Evolutionary conservation across 2,797 vertebrate genomes (phyloP), one percentile per base, ranked within the genome.

Genomic region (Helarctos malayanus): DNA sequence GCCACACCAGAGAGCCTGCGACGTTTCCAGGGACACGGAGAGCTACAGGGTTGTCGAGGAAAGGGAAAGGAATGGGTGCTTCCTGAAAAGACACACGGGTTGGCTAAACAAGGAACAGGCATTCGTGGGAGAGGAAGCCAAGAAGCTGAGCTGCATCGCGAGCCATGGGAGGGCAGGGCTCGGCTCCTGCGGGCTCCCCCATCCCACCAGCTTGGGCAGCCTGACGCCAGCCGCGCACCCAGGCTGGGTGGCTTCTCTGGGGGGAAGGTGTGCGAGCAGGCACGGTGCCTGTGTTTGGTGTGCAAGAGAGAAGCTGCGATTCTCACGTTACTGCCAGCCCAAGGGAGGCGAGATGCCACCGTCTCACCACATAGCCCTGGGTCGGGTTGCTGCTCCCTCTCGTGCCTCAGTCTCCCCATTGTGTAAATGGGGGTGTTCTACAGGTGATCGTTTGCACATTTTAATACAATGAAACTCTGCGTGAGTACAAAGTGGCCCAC

Each of bases 41-140:
- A 41, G 47, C 68, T 4, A 1, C 2, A 0, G 56, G 18, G 47
- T 7, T 13, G 6, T 38, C 11, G 0, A 59, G 59, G 35, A 83
- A 89, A 9, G 68, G 79, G 13, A 65, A 23, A 35, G 45, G 78
- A 23, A 35, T 0, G 25, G 18, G 68, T 21, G 49, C 57, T 45
- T 85, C 57, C 82, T 41, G 56, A 35, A 4, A 35, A 69, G 38
- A 79, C 57, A 29, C 32, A 3, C 52, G 19, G 25, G 27, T 25
- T n/a, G 12, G 54, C 71, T 56, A 68, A 71, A n/a, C n/a, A 41
- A 71, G 54, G 23, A 52, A 80, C 38, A 47, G n/a, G 32, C 3
- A 8, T 18, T 18, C 3, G 11, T 10, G 9, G 9, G 63, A 61
- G 35, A 47, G 41, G 56, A 6, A 69, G 41, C 65, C 47, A 12